Percentiles rank a stretch among this genome's conserved stretches.
Evolutionary conservation across 1,140 invertebrate genomes (phyloP).

Genomic region (Drosophila orena): DNA sequence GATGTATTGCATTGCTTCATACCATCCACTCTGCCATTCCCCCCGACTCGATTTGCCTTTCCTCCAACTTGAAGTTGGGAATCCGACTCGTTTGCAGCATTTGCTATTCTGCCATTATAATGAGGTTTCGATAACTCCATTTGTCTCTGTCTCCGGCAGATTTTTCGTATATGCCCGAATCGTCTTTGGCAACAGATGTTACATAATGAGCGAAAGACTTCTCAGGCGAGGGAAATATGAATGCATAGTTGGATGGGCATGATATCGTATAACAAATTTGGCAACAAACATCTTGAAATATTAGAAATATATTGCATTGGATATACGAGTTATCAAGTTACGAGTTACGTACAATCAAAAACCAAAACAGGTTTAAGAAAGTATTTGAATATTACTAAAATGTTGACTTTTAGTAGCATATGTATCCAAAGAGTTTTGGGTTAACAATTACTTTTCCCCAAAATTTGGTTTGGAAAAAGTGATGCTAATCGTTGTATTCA

Average conservation of each 20-base stretch:
- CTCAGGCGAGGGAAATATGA: neutral
- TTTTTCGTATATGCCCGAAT: slow-evolving; percentile 36
- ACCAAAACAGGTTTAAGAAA: too few relatives aligned
- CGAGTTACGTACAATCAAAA: too few relatives aligned
- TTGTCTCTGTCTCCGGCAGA: slow-evolving; percentile 73
- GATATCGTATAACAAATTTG: slow-evolving; percentile 1
- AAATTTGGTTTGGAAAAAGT: too few relatives aligned
- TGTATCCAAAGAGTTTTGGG: too few relatives aligned
- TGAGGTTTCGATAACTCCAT: slow-evolving; percentile 81
- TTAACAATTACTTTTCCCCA: too few relatives aligned
- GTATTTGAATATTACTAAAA: too few relatives aligned
- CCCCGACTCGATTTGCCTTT: neutral
- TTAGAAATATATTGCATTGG: too few relatives aligned
- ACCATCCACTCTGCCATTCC: slow-evolving; percentile 12
- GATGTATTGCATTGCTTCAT: slow-evolving; percentile 72
- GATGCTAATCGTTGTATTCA: too few relatives aligned
- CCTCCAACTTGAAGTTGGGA: neutral
- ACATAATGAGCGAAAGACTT: slow-evolving; percentile 12
- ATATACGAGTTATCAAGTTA: too few relatives aligned
- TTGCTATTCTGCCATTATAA: slow-evolving; percentile 71
- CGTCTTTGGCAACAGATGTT: slow-evolving; percentile 37
- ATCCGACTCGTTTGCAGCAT: slow-evolving; percentile 31
- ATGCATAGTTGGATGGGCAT: neutral
- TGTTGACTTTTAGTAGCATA: too few relatives aligned
- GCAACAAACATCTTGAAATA: neutral